Conservation (phyloP, 2,113 vertebrate genomes). For the Ciconia stormi region DNA sequence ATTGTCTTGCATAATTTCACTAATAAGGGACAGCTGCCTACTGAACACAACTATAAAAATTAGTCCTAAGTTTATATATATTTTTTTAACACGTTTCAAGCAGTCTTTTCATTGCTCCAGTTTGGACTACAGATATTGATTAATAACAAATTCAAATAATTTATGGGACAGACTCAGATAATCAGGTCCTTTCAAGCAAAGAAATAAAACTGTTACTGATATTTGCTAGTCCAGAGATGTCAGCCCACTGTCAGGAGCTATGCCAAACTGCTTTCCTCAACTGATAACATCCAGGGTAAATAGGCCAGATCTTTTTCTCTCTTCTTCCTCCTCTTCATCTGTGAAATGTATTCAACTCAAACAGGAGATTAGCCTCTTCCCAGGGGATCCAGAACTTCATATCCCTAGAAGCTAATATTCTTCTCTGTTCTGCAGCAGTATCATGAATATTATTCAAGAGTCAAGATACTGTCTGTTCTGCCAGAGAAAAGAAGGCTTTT, state of each 20-base stretch:
- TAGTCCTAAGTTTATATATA: not conserved
- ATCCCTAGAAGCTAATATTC: conserved; percentile 29
- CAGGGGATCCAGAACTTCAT: conserved; percentile 17
- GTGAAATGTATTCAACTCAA: conserved; percentile 16
- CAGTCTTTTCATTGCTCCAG: not conserved
- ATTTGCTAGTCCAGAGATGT: not conserved
- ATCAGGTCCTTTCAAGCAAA: not conserved
- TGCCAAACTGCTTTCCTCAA: not conserved
- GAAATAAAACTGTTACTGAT: not conserved
- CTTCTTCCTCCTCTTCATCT: conserved; percentile 17
- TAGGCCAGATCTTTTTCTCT: not conserved
- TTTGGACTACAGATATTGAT: not conserved
- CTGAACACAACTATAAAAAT: not conserved
- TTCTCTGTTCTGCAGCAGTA: conserved; percentile 6
- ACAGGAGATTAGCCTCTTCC: conserved; percentile 26
- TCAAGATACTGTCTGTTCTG: conserved; percentile 61
- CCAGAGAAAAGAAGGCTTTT: conserved; percentile 38
- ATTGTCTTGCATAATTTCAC: not conserved
- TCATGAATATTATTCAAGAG: conserved; percentile 44
- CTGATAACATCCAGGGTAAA: not conserved
- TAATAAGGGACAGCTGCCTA: not conserved
- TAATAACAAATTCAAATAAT: not conserved
- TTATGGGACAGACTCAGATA: not conserved
- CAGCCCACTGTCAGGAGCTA: not conserved
- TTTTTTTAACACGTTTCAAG: not conserved